phyloP scores from a whole-genome alignment of 1,140 invertebrate genomes.

The Trichonephila clavipes region DNA sequence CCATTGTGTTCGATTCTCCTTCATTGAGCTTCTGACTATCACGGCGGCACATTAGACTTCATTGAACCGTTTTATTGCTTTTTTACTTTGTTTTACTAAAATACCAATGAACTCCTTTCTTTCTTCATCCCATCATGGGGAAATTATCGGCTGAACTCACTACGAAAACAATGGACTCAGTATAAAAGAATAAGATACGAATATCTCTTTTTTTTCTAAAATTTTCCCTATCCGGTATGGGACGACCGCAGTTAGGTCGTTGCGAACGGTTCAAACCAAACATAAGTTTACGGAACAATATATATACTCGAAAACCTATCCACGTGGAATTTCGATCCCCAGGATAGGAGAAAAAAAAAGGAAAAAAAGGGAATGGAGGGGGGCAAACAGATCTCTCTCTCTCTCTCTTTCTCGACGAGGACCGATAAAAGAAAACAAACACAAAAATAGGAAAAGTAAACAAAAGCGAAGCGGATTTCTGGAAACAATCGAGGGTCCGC shows the following conservation, averaged over 20 bases:
- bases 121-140: too few species aligned
- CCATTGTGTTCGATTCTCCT: too few species aligned
- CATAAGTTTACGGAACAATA: constrained; percentile 28
- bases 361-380: not conserved
- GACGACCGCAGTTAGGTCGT: constrained; percentile 23
- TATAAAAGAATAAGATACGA: constrained; percentile 6
- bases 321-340: constrained; percentile 43
- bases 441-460: constrained; percentile 73
- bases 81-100: not conserved
- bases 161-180: not conserved
- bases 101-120: not conserved
- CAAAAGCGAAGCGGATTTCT: constrained; percentile 60
- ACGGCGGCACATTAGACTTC: too few species aligned
- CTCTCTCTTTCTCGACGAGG: constrained; percentile 47
- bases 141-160: too few species aligned
- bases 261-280: constrained; percentile 16
- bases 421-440: constrained; percentile 70
- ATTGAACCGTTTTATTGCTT: too few species aligned
- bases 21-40: too few species aligned
- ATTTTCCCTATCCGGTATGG: not conserved
- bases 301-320: constrained; percentile 37
- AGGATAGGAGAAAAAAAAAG: not conserved
- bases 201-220: not conserved
- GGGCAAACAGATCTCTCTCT: constrained; percentile 73
- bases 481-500: constrained; percentile 65